Evolutionary conservation across 2,888 invertebrate genomes (phyloP).

Genomic region (Odontothrips loti): DNA sequence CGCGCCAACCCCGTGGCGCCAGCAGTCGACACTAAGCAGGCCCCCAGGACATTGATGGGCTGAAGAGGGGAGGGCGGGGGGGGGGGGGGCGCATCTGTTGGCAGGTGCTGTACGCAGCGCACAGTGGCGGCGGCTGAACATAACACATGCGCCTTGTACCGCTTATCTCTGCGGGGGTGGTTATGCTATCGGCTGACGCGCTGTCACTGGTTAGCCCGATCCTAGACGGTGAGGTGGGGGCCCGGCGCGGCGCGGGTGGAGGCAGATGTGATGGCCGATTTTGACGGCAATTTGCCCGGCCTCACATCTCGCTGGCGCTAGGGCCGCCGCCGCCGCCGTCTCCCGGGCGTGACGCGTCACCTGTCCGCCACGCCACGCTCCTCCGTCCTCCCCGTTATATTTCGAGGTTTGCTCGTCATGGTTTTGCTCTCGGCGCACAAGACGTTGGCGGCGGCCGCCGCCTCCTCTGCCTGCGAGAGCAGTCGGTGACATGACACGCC

Average conservation of each 20-base stretch:
- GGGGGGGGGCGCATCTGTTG: too few species aligned
- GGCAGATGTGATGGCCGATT: not conserved
- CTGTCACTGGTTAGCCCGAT: too few species aligned
- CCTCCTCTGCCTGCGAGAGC: not conserved
- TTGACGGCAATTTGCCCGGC: not conserved
- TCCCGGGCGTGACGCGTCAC: not conserved
- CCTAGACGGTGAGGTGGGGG: too few species aligned
- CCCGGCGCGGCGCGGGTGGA: not conserved
- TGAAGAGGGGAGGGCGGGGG: too few species aligned
- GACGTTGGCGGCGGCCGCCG: not conserved
- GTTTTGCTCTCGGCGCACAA: not conserved
- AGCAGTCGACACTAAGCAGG: too few species aligned
- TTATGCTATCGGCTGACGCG: too few species aligned
- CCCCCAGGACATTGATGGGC: too few species aligned
- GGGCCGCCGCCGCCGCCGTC: not conserved
- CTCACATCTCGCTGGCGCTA: not conserved
- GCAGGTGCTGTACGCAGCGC: too few species aligned
- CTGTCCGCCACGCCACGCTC: not conserved
- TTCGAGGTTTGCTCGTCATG: not conserved
- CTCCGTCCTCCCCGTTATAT: not conserved
- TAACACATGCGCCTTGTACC: too few species aligned
- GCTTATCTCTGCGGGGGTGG: too few species aligned
- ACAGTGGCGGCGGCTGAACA: too few species aligned
- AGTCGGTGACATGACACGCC: not conserved
- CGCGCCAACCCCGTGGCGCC: too few species aligned